Evolutionary conservation across 2,888 invertebrate genomes (phyloP), one percentile per base, ranked within the genome.

Genomic region (Epiblema foenella): DNA sequence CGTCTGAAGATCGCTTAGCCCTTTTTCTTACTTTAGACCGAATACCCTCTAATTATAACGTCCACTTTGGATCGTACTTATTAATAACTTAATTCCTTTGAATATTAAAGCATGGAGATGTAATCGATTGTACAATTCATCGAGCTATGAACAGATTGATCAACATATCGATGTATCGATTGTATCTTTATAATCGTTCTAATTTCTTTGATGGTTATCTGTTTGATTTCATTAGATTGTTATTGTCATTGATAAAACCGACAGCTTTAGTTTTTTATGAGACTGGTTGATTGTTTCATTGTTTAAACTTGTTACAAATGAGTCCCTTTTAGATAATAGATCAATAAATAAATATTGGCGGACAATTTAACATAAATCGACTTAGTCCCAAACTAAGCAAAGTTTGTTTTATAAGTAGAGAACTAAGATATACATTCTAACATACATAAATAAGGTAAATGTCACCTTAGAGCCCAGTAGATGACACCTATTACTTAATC

Each of bases 101-200:
- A 54, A 1, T 12, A 9, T 12, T 1, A 8, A 33, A 24, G 4
- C 15, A 15, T 18, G 12, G 18, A 29, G 17, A 33, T 49, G 17
- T 10, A 11, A 29, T 51, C 51, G 18, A 59, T 59, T 59, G n/a
- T 59, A 46, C 60, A 60, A 60, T 60, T 29, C 57, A 66, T 66
- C 68, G 42, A 15, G 17, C 37, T n/a, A 58, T 66, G 65, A 59
- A 69, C 69, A 69, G 52, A 65, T 70, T 54, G 65, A 46, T 66
- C 33, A 29, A 59, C 39, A 52, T 65, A 69, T 52, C 64, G 65
- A 54, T 54, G 42, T 29, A 12, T 59, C 39, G 68, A 54, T 58
- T 39, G n/a, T 24, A 49, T 69, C 69, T 49, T 24, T 18, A 39
- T 37, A 20, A 54, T 66, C 49, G 70, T 66, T 70, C 63, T 51